These are phyloP conservation scores for Cyphomyrus plagiostoma DNA, from an alignment of 2,113 vertebrate species.

Conservation along the genomic window DNA sequence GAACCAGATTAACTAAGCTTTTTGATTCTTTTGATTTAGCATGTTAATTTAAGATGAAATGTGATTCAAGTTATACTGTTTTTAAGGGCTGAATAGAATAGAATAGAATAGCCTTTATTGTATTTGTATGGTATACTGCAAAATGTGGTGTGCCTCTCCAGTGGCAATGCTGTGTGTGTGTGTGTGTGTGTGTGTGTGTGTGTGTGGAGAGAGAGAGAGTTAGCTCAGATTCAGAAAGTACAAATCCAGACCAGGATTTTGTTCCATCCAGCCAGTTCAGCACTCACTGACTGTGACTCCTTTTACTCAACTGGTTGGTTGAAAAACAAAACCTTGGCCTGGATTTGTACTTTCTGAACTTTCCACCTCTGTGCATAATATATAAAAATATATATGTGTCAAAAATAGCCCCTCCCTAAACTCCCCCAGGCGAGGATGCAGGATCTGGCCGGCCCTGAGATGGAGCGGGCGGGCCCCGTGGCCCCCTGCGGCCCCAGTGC, in stretches of 20 bases:
- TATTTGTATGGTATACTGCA: too few relatives aligned
- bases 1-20: background rate
- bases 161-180: too few relatives aligned
- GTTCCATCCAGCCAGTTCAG: background rate
- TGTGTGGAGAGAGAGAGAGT: too few relatives aligned
- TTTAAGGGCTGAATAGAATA: background rate
- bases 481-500: constrained; percentile 50
- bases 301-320: background rate
- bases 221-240: too few relatives aligned
- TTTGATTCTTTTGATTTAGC: background rate
- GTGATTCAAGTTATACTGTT: background rate
- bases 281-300: background rate
- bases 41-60: background rate
- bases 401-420: background rate
- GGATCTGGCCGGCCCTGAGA: background rate
- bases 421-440: constrained; percentile 25
- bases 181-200: too few relatives aligned
- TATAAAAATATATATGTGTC: background rate
- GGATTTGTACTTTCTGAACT: background rate
- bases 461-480: background rate
- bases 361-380: background rate
- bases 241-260: background rate
- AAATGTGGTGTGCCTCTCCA: too few relatives aligned
- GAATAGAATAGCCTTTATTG: background rate
- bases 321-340: background rate